Evolutionary conservation across 2,888 invertebrate species (phyloP), one percentile per base, ranked within the genome.

Genomic region (Chrysopilus asiliformis): DNA sequence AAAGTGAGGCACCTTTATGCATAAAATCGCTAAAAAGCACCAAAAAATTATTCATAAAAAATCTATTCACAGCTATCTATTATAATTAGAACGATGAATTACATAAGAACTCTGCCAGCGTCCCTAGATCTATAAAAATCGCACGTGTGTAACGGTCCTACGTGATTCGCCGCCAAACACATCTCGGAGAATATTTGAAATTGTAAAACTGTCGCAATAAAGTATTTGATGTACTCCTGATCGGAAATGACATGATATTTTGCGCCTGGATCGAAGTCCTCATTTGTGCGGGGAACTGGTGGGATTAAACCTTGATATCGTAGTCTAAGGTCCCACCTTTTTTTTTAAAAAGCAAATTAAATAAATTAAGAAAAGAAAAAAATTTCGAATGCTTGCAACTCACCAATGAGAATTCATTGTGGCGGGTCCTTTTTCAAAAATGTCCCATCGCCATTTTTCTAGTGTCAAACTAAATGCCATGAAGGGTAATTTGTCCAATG

Each of bases 131-230:
- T 64, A 53, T 86, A 84, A 19, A 89, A 68, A 55, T 87, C 85
- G 50, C 89, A 90, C 24, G 75, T 76, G 52, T 89, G 79, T 34
- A 89, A 63, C 10, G 82, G 80, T 1, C 78, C 79, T 0, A 59
- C 54, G 49, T 85, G 79, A 0, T 79, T 80, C 0, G 84, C 70
- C 3, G 73, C 80, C 2, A 66, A 56, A 53, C 89, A 90, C 39
- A 89, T 64, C 25, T 80, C 74, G 47, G 83, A 76, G 55, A 79
- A 82, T 34, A 90, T 71, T 66, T 89, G 89, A 65, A 89, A 90
- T 65, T 90, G 85, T 38, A 89, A 61, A 4, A 89, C 67, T 13
- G 79, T 72, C 1, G 82, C 79, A 3, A 89, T 74, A 56, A 87
- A 89, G 58, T 89, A 89, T 54, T 84, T 79, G 46, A 69, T 68